Percentiles rank a stretch among this genome's conserved stretches.
Evolutionary conservation across 1,140 invertebrate genomes (phyloP).

Genomic region (Oedothorax gibbosus): DNA sequence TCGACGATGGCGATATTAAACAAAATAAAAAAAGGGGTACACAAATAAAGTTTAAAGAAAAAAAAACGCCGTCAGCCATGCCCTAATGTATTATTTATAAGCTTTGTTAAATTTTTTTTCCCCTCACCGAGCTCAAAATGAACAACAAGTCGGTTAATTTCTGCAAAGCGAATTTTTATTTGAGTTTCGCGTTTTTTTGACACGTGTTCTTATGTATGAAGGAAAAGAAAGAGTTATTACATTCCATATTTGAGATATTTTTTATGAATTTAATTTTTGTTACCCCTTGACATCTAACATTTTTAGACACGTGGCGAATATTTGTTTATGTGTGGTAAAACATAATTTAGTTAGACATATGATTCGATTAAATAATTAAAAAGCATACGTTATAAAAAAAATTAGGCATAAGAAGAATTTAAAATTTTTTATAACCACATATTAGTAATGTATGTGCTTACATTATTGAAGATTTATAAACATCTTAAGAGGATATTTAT

Average conservation of each 20-base stretch:
- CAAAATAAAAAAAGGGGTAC: constrained; percentile 41
- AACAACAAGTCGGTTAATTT: constrained; percentile 57
- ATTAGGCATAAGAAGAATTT: no score
- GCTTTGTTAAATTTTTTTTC: constrained; percentile 34
- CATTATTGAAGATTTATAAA: no score
- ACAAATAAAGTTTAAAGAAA: constrained; percentile 27
- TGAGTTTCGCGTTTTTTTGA: constrained; percentile 27
- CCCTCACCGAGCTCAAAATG: constrained; percentile 28
- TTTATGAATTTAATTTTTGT: no score
- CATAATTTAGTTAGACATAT: no score
- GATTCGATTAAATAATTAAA: no score
- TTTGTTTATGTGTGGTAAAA: no score
- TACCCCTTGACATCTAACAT: no score
- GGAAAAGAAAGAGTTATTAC: constrained; percentile 38
- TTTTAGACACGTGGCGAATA: no score
- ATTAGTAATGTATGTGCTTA: no score
- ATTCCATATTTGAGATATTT: not conserved
- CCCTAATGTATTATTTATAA: constrained; percentile 56
- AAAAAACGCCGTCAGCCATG: not conserved
- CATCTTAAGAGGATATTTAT: no score
- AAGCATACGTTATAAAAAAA: no score
- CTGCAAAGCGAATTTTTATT: constrained; percentile 49
- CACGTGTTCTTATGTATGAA: not conserved
- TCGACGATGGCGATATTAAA: constrained; percentile 47
- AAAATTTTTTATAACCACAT: no score